These are phyloP conservation scores for Potamilus streckersoni DNA, from an alignment of 1,140 invertebrate species.

Conservation along the genomic window DNA sequence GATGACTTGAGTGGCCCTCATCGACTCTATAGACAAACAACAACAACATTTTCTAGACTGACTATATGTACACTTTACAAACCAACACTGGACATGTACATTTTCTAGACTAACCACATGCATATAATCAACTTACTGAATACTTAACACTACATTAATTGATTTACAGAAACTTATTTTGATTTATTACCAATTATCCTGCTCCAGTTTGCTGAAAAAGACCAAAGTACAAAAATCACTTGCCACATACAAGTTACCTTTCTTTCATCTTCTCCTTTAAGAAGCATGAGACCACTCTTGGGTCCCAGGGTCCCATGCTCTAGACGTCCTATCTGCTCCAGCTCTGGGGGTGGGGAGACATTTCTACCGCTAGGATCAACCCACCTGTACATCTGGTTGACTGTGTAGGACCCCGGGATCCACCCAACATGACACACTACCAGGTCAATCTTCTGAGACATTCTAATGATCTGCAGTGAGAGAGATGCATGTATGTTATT, in stretches of 20 bases:
- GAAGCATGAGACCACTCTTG: constrained; percentile 52
- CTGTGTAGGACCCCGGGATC: constrained; percentile 72
- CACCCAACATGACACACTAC: constrained; percentile 88
- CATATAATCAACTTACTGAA: too few relatives aligned
- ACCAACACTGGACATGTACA: too few relatives aligned
- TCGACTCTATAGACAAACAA: too few relatives aligned
- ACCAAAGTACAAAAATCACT: too few relatives aligned
- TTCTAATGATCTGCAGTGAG: constrained; percentile 86
- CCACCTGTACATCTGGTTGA: constrained; percentile 89
- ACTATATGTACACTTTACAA: too few relatives aligned
- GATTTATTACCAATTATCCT: too few relatives aligned
- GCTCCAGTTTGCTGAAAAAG: too few relatives aligned
- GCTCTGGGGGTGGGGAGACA: constrained; percentile 83
- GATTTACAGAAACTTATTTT: too few relatives aligned
- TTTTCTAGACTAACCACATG: too few relatives aligned
- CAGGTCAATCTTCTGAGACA: constrained; percentile 86
- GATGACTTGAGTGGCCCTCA: too few relatives aligned
- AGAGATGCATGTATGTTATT: neutral
- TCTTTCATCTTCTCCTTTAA: constrained; percentile 57
- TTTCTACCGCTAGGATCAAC: constrained; percentile 89
- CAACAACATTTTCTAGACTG: too few relatives aligned
- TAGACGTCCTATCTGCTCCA: constrained; percentile 47
- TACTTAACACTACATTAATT: too few relatives aligned
- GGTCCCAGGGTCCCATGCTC: constrained; percentile 19
- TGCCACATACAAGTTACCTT: constrained; percentile 39